Evolutionary conservation across 1,140 invertebrate genomes (phyloP), one percentile per base, ranked within the genome.

Genomic region (Steinernema khuongi): DNA sequence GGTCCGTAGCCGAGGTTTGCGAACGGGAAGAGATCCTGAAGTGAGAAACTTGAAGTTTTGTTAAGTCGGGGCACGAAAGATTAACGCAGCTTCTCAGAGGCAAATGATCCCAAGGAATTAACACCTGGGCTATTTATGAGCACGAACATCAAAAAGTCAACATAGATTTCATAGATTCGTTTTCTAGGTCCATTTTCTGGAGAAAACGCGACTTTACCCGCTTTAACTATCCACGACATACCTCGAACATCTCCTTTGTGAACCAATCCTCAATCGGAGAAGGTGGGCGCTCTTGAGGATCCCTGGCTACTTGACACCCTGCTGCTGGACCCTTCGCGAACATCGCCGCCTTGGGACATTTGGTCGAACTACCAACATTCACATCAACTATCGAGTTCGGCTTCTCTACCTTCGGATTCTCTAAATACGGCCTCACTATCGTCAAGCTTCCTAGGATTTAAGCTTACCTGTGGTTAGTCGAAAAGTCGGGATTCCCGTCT

Each of bases 1-100:
- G 80, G 81, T 1, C 83, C 83, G 79, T 77, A 84, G 31, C 82
- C 82, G 32, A 85, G 77, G 74, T 83, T 83, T 0, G 83, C 81
- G 33, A 77, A 76, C 7, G 82, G 82, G 30, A 83, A 85, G 0
- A 83, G 73, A 50, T 83, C 82, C 74, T 81, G 29, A 44, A 72
- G n/a, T 31, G 26, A 68, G 1, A 1, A 75, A 31, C 14, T 41
- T 26, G 26, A 26, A 22, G 32, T 30, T 22, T 2, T 4, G 68
- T n/a, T n/a, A n/a, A n/a, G n/a, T n/a, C n/a, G n/a, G n/a, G n/a
- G n/a, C n/a, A n/a, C n/a, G n/a, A n/a, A n/a, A n/a, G n/a, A n/a
- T n/a, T n/a, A n/a, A n/a, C n/a, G n/a, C n/a, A n/a, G n/a, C n/a
- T n/a, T n/a, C n/a, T n/a, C n/a, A n/a, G n/a, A n/a, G n/a, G n/a